phyloP scores from a whole-genome alignment of 2,888 invertebrate species.

The Ophioninae sp. region DNA sequence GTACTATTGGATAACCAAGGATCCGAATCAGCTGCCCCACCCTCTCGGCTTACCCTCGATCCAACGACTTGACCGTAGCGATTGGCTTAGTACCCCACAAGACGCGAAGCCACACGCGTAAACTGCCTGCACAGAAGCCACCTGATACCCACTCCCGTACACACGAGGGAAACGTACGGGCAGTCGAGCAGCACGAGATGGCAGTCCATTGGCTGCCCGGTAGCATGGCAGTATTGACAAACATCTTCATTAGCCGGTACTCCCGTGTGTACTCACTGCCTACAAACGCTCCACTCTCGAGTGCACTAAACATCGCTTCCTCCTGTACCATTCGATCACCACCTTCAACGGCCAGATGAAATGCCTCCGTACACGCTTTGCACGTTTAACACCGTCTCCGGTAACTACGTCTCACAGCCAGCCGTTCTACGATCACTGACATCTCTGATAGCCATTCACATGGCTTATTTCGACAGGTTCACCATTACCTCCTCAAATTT shows the following conservation, averaged over 20 bases:
- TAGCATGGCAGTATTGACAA: constrained; percentile 76
- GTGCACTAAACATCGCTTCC: constrained; percentile 38
- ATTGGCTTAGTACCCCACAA: constrained; percentile 29
- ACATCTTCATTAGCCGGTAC: constrained; percentile 76
- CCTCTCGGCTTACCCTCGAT: constrained; percentile 23
- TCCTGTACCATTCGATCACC: constrained; percentile 32
- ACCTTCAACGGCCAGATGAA: constrained; percentile 42
- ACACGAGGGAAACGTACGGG: constrained; percentile 23
- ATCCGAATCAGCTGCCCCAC: constrained; percentile 38
- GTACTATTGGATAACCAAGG: constrained; percentile 67
- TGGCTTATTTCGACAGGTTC: constrained; percentile 11
- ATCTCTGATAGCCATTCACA: background rate
- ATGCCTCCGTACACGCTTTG: constrained; percentile 33
- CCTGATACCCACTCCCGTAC: constrained; percentile 30
- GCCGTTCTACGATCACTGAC: background rate
- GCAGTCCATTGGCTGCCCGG: constrained; percentile 54
- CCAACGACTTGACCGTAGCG: constrained; percentile 50
- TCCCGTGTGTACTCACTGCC: constrained; percentile 69
- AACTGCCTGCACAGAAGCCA: constrained; percentile 28
- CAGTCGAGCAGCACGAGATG: constrained; percentile 39
- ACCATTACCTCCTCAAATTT: constrained; percentile 64
- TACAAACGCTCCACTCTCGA: constrained; percentile 67
- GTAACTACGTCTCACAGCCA: constrained; percentile 18
- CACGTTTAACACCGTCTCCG: constrained; percentile 47
- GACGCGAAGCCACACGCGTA: constrained; percentile 45